Conservation (phyloP, 2,113 vertebrate species). For the Monopterus albus region DNA sequence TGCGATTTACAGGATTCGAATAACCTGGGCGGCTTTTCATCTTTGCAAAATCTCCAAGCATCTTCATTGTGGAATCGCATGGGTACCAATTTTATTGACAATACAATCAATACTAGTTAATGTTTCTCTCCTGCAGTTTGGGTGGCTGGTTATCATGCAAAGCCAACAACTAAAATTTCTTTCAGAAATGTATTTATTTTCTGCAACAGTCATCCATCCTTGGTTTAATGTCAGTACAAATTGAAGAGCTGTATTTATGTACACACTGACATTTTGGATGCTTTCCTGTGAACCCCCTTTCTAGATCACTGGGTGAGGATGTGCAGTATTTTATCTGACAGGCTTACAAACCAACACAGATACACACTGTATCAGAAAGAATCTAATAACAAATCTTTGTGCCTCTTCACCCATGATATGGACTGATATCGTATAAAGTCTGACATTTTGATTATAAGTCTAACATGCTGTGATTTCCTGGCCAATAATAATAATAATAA, state of each 20-base stretch:
- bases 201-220: background rate
- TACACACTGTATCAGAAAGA: constrained; percentile 38
- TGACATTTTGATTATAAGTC: constrained; percentile 72
- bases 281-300: constrained; percentile 50
- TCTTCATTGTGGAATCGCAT: constrained; percentile 25
- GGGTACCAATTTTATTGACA: constrained; percentile 40
- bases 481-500: constrained; percentile 19
- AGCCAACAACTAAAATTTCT: constrained; percentile 44
- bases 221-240: constrained; percentile 62
- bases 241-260: constrained; percentile 58
- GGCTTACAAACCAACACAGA: constrained; percentile 32
- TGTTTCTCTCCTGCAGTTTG: constrained; percentile 32
- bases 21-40: constrained; percentile 66
- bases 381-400: constrained; percentile 59
- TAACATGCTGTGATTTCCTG: constrained; percentile 62
- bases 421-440: constrained; percentile 53
- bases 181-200: constrained; percentile 8
- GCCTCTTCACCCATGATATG: constrained; percentile 44
- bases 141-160: constrained; percentile 47
- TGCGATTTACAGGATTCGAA: constrained; percentile 77
- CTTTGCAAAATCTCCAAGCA: constrained; percentile 31
- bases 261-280: constrained; percentile 75
- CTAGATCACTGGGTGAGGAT: constrained; percentile 62
- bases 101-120: constrained; percentile 32
- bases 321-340: constrained; percentile 73